These are phyloP conservation scores for Isichthys henryi DNA, from an alignment of 2,113 vertebrate species.

Conservation along the genomic window DNA sequence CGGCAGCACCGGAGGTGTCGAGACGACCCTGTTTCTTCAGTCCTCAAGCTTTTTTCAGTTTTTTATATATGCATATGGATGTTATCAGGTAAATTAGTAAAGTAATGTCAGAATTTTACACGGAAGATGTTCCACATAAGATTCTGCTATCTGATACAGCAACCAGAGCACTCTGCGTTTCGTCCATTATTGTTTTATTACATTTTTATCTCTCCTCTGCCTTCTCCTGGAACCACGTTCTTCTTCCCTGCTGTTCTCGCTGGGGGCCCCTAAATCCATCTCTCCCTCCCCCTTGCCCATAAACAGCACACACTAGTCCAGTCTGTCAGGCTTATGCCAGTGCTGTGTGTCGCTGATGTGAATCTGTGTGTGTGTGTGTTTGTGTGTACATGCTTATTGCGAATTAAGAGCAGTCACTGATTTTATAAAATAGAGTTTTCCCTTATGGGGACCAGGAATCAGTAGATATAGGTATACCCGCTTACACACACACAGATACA, in stretches of 20 bases:
- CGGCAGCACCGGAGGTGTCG: too few species aligned
- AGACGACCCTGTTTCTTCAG: not conserved
- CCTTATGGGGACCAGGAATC: too few species aligned
- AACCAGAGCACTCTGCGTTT: slow-evolving; percentile 23
- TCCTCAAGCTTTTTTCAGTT: not conserved
- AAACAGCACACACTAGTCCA: not conserved
- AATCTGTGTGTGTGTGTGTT: not conserved
- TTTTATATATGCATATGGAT: not conserved
- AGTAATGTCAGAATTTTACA: slow-evolving; percentile 12
- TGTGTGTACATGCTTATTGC: not conserved
- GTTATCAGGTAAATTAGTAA: not conserved
- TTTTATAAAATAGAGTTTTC: too few species aligned
- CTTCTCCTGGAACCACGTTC: slow-evolving; percentile 22
- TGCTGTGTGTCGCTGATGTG: not conserved
- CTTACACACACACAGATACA: too few species aligned
- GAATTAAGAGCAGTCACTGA: not conserved
- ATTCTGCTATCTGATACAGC: slow-evolving; percentile 5
- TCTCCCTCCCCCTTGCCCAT: slow-evolving; percentile 12
- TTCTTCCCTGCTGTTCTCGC: slow-evolving; percentile 21
- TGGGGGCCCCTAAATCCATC: slow-evolving; percentile 19
- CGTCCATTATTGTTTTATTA: slow-evolving; percentile 25
- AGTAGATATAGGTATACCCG: too few species aligned
- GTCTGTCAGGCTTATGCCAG: not conserved
- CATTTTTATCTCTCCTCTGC: not conserved
- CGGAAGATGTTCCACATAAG: not conserved